phyloP scores from a whole-genome alignment of 2,888 invertebrate genomes.

The Ceramica pisi region DNA sequence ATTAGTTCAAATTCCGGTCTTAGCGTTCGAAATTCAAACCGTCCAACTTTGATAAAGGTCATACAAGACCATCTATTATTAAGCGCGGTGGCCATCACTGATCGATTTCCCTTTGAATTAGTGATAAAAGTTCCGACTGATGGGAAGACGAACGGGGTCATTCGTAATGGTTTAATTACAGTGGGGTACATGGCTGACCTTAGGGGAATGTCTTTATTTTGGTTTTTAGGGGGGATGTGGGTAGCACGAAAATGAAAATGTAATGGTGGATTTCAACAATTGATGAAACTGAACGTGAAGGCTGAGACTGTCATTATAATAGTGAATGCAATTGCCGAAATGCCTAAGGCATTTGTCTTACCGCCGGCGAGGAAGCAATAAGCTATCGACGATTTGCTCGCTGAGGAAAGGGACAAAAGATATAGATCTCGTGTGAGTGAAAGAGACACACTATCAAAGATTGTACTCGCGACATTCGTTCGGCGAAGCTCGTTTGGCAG shows the following conservation, averaged over 20 bases:
- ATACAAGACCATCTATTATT: slow-evolving; percentile 79
- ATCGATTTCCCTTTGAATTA: slow-evolving; percentile 76
- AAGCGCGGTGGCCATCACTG: slow-evolving; percentile 59
- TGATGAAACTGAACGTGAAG: too few species aligned
- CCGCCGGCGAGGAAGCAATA: too few species aligned
- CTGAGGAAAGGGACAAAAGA: too few species aligned
- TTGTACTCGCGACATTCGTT: too few species aligned
- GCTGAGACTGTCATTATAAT: too few species aligned
- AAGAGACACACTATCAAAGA: too few species aligned
- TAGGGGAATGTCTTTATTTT: slow-evolving; percentile 30
- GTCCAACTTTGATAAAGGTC: slow-evolving; percentile 84
- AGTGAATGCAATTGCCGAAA: too few species aligned
- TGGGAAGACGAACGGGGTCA: slow-evolving; percentile 47
- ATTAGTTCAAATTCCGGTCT: slow-evolving; percentile 49
- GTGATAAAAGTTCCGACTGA: slow-evolving; percentile 72
- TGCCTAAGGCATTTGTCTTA: too few species aligned
- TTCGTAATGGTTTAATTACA: slow-evolving; percentile 54
- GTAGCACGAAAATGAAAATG: neutral
- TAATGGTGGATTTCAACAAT: too few species aligned
- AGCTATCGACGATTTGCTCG: too few species aligned
- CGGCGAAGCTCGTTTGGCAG: too few species aligned
- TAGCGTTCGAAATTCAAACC: slow-evolving; percentile 57
- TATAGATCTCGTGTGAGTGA: too few species aligned
- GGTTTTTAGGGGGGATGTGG: neutral
- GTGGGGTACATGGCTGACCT: slow-evolving; percentile 33